Conservation (phyloP, 1,140 invertebrate species). For the Campoletis sonorensis region DNA sequence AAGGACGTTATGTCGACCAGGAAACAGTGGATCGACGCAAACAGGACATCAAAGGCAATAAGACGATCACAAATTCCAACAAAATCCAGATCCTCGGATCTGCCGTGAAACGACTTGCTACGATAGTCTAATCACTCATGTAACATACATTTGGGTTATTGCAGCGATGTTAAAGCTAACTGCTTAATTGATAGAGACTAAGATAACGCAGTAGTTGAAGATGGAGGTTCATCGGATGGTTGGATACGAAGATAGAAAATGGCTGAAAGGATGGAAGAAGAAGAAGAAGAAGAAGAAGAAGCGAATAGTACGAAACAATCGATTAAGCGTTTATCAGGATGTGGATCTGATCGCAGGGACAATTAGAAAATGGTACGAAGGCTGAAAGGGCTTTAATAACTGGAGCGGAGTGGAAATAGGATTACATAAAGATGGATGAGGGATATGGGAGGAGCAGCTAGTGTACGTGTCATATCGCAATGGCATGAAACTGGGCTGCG, state of each 20-base stretch:
- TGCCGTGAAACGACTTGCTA: not conserved
- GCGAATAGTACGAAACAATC: too few relatives aligned
- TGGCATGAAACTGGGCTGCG: constrained; percentile 4
- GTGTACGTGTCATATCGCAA: constrained; percentile 1
- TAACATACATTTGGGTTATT: not conserved
- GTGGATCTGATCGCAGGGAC: not conserved
- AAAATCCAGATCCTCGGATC: not conserved
- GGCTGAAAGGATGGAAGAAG: too few relatives aligned
- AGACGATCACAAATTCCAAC: not conserved
- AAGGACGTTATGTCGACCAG: not conserved
- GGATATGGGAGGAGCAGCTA: not conserved
- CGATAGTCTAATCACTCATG: not conserved
- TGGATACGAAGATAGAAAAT: too few relatives aligned
- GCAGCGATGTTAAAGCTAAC: too few relatives aligned
- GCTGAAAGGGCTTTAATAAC: not conserved
- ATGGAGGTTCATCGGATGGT: too few relatives aligned
- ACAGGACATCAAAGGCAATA: not conserved
- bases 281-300: not conserved
- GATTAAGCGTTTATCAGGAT: not conserved
- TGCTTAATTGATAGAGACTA: too few relatives aligned
- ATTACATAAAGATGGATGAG: constrained; percentile 20
- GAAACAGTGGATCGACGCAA: not conserved
- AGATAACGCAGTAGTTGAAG: too few relatives aligned
- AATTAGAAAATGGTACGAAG: not conserved
- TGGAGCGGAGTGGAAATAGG: not conserved